phyloP scores from a whole-genome alignment of 2,113 vertebrate genomes.

The Orientallactaga bullata region DNA sequence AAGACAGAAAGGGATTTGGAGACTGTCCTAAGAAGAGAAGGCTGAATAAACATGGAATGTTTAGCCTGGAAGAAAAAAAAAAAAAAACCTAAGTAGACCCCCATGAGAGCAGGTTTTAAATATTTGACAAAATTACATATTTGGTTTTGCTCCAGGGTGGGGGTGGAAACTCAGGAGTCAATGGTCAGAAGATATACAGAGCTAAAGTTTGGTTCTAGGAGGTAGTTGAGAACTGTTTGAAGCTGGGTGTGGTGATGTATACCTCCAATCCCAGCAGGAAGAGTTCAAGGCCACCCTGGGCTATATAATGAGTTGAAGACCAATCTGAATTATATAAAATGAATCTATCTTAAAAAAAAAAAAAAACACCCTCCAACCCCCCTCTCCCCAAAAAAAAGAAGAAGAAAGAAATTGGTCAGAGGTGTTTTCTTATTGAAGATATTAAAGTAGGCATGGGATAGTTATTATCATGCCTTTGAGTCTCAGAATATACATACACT shows the following conservation, averaged over 20 bases:
- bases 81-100: slow-evolving; percentile 21
- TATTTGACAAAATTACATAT: slow-evolving; percentile 40
- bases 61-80: slow-evolving; percentile 19
- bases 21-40: slow-evolving; percentile 55
- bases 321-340: neutral
- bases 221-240: neutral
- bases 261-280: neutral
- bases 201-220: slow-evolving; percentile 10
- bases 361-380: no score
- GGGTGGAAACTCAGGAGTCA: neutral
- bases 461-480: neutral
- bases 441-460: neutral
- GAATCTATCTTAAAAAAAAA: neutral
- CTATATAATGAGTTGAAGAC: neutral
- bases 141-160: slow-evolving; percentile 42
- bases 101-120: slow-evolving; percentile 62
- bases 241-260: neutral
- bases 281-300: neutral
- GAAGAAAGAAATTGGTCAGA: neutral
- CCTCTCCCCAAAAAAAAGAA: neutral
- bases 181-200: slow-evolving; percentile 30
- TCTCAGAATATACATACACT: neutral
- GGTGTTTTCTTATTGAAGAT: neutral
- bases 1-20: slow-evolving; percentile 62
- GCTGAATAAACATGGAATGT: slow-evolving; percentile 54